Percentiles rank a stretch among this genome's conserved stretches.
These are phyloP conservation scores for Tyrannus savana DNA, from an alignment of 2,113 vertebrate species.

Conservation along the genomic window DNA sequence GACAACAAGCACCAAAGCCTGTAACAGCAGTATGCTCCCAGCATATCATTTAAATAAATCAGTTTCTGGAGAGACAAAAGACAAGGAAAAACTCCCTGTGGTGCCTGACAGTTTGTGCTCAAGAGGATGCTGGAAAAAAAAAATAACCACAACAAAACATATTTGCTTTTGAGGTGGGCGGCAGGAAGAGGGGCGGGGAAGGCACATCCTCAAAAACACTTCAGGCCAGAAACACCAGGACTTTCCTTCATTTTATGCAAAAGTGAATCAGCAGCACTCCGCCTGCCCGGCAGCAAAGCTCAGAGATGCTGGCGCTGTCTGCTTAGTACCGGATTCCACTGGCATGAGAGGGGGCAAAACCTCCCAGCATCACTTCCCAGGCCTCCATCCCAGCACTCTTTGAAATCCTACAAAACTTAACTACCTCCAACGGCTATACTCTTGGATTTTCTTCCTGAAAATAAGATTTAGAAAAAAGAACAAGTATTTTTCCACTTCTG, in stretches of 20 bases:
- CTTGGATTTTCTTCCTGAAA: not conserved
- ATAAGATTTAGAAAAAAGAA: not conserved
- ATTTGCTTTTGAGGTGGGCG: constrained; percentile 24
- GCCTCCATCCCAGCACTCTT: not conserved
- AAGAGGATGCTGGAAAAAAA: not conserved
- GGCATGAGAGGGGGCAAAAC: not conserved
- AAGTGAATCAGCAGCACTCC: constrained; percentile 1
- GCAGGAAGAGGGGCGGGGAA: not conserved
- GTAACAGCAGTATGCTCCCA: not conserved
- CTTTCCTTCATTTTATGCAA: not conserved
- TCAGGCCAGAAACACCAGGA: constrained; percentile 15
- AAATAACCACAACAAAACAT: not conserved
- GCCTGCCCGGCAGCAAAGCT: not conserved
- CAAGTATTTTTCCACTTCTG: not conserved
- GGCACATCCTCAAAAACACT: constrained; percentile 16
- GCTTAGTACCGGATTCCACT: not conserved
- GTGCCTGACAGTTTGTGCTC: constrained; percentile 11
- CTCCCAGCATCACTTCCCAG: not conserved
- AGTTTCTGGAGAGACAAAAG: constrained; percentile 49
- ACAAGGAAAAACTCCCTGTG: constrained; percentile 27
- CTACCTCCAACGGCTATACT: not conserved
- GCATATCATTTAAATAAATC: constrained; percentile 59
- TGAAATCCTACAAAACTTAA: not conserved
- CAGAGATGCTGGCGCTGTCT: not conserved
- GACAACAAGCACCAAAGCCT: not conserved